Conservation (phyloP, 2,797 vertebrate genomes). For the Capromys pilorides region DNA sequence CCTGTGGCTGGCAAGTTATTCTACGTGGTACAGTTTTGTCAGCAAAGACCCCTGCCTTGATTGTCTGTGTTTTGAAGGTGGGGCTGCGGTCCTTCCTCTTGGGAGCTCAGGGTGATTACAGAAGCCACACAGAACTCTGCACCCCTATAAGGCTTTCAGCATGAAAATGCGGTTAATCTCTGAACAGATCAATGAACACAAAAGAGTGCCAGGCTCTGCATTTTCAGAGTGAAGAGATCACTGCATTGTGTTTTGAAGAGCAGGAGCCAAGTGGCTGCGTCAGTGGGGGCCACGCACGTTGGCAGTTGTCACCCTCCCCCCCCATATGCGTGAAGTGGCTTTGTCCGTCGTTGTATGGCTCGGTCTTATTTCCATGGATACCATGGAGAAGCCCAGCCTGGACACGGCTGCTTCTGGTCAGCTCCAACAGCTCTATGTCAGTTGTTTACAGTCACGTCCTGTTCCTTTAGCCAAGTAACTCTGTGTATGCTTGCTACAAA, state of each 20-base stretch:
- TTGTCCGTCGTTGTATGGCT: constrained; percentile 84
- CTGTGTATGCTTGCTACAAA: not conserved
- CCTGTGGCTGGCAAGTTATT: not conserved
- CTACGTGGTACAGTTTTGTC: not conserved
- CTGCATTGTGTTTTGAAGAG: constrained; percentile 64
- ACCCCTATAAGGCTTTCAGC: constrained; percentile 49
- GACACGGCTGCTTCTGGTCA: constrained; percentile 80
- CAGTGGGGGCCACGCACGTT: constrained; percentile 54
- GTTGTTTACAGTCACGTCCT: constrained; percentile 72
- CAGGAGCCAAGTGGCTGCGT: constrained; percentile 44
- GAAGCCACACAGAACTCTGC: not conserved
- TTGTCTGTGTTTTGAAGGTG: constrained; percentile 40
- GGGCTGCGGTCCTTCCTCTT: constrained; percentile 69
- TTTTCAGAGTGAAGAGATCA: constrained; percentile 3
- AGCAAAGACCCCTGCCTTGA: constrained; percentile 2
- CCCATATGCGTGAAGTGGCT: constrained; percentile 80
- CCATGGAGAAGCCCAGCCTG: constrained; percentile 79
- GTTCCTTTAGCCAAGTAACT: constrained; percentile 47
- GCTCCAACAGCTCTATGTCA: constrained; percentile 79
- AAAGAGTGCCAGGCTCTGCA: not conserved
- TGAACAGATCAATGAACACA: constrained; percentile 41
- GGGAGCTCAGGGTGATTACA: constrained; percentile 34
- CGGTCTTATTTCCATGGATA: constrained; percentile 86
- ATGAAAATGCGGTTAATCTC: constrained; percentile 37
- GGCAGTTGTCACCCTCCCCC: constrained; percentile 82